Base-by-base conservation (phyloP, 2,888 invertebrate species). In the Lamproptera curius region DNA sequence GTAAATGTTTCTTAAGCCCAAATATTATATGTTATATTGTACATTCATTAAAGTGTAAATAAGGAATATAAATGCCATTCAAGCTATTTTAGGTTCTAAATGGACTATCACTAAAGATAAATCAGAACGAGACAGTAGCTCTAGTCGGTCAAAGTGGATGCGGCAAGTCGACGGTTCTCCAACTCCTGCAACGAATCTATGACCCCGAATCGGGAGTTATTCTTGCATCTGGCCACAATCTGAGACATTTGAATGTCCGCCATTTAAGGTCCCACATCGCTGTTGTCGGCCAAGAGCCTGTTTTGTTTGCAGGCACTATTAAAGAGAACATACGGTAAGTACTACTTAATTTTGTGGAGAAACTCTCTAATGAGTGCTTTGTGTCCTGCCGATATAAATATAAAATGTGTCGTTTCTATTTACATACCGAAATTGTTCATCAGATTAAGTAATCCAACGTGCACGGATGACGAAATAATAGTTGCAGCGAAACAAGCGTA, bases 241-340 rank as follows among this genome's bases (percentile, higher is more conserved):
- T 95, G 40, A 86, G 90, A 31, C 83, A 90, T 23, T 65, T 96
- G 45, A 95, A 95, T 70, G 91, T 95, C 8, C 79, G 89, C 9
- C 94, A 94, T 90, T 73, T 94, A 20, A 88, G 97, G 42, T 88
- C 90, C 17, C 92, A 94, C 67, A 93, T 97, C 53, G 96, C 95
- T 0, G 91, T 96, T 2, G 96, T 97, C 10, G 94, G 95, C 0
- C 97, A 97, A 73, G 97, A 97, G 61, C 97, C 96, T 0, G 92
- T 94, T 9, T 88, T 97, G 2, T 97, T 97, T 74, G 93, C 94
- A 61, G 92, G 94, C 5, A 92, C 92, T 17, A 95, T 97, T 54
- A 89, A 85, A 28, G 93, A 94, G 54, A 95, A 95, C 69, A 95
- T 95, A 57, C 70, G 82, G 88, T 87, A 15, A 57, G 23, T 17